Conservation (phyloP, 2,113 vertebrate species). For the Vireo altiloquus region DNA sequence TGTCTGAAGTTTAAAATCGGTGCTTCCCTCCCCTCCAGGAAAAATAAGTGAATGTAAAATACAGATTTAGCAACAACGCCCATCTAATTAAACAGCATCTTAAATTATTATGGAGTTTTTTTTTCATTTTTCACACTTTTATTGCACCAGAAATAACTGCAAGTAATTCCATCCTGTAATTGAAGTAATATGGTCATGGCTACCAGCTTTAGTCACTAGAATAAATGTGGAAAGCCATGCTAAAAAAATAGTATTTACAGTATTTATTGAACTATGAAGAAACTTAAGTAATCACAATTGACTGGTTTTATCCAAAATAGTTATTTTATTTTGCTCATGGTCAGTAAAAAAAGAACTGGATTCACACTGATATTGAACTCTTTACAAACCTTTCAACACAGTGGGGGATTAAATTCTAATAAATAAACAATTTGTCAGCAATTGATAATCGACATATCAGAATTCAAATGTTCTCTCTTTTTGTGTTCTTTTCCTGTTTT, state of each 20-base stretch:
- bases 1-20: not conserved
- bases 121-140: not conserved
- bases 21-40: not conserved
- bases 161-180: not conserved
- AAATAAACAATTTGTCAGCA: not conserved
- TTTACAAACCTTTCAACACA: not conserved
- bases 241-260: not conserved
- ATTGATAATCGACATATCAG: not conserved
- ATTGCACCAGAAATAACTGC: not conserved
- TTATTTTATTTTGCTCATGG: not conserved
- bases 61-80: not conserved
- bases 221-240: not conserved
- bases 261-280: not conserved
- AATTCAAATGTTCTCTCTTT: not conserved
- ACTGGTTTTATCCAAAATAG: not conserved
- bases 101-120: not conserved
- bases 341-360: not conserved
- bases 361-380: not conserved
- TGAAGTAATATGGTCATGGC: not conserved
- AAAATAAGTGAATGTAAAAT: not conserved
- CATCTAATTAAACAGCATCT: not conserved
- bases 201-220: not conserved
- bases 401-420: not conserved
- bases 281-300: not conserved
- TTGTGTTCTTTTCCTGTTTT: not conserved